Evolutionary conservation across 2,888 invertebrate species (phyloP).

Genomic region (Eristalis intricaria): DNA sequence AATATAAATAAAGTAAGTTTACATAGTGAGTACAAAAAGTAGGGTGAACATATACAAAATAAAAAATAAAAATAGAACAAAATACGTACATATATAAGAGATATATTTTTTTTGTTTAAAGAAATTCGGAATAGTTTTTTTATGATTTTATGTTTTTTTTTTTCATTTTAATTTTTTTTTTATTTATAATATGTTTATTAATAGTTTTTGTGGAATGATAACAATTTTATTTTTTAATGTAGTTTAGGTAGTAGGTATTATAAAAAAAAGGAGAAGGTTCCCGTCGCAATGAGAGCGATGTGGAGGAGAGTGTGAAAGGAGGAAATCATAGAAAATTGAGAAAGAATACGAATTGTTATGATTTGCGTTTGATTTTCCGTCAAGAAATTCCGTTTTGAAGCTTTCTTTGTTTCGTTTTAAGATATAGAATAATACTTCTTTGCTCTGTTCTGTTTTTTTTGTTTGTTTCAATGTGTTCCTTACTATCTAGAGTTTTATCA

Average conservation of each 20-base stretch:
- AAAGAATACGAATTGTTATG: conserved; percentile 27
- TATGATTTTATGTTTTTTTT: conserved; percentile 12
- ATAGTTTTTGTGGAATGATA: conserved; percentile 68
- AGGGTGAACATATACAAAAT: conserved; percentile 57
- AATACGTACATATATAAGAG: conserved; percentile 30
- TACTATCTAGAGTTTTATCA: conserved; percentile 36
- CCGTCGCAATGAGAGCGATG: conserved; percentile 59
- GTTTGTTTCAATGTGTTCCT: conserved; percentile 3
- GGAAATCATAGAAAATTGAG: conserved; percentile 13
- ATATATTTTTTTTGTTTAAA: conserved; percentile 28
- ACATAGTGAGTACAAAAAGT: conserved; percentile 58
- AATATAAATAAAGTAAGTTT: conserved; percentile 61
- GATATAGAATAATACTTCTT: conserved; percentile 68
- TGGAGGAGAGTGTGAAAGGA: conserved; percentile 6
- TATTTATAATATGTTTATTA: conserved; percentile 43
- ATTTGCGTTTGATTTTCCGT: conserved; percentile 35
- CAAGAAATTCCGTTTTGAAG: conserved; percentile 23
- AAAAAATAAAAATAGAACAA: conserved; percentile 18
- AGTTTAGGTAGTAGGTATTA: conserved; percentile 54
- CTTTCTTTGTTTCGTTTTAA: conserved; percentile 31
- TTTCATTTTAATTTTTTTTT: background rate
- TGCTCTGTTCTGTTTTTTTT: conserved; percentile 26
- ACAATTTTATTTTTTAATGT: conserved; percentile 32
- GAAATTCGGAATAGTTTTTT: conserved; percentile 67
- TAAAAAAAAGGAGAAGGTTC: conserved; percentile 28